A percentile compares a stretch with the other conserved stretches of the same genome.
Evolutionary conservation across 23 tunicate genomes (phyloP).

Genomic region (Ascidia mentula): DNA sequence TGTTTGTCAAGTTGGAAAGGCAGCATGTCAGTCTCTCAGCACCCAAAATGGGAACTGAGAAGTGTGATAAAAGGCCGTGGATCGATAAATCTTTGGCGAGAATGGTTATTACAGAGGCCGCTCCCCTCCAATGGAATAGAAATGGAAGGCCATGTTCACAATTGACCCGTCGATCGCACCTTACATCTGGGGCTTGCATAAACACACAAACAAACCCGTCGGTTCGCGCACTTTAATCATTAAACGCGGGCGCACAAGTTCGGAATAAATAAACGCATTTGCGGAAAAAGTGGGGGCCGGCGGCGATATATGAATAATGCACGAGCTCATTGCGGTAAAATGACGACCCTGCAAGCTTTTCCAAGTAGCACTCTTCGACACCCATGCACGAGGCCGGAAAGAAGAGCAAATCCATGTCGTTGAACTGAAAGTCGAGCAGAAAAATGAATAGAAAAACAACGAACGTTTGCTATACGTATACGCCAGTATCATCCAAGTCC

Average conservation of each 20-base stretch:
- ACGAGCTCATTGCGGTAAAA: background rate
- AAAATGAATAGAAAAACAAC: too few species aligned
- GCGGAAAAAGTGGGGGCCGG: background rate
- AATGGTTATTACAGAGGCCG: background rate
- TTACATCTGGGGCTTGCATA: background rate
- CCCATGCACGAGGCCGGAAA: background rate
- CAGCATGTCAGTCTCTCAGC: background rate
- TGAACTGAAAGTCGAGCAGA: background rate
- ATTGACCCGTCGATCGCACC: background rate
- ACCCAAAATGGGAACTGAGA: background rate
- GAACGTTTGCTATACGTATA: conserved; percentile 17
- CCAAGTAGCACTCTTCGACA: background rate
- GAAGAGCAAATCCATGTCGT: background rate
- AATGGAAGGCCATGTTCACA: background rate
- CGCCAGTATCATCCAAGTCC: conserved; percentile 28
- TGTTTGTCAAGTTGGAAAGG: background rate
- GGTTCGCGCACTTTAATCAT: background rate
- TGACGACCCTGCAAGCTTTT: background rate
- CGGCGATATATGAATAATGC: background rate
- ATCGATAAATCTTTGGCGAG: background rate
- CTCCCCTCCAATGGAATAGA: background rate
- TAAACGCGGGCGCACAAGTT: background rate
- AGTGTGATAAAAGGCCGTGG: background rate
- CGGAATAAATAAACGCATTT: background rate
- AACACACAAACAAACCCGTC: background rate